These are phyloP conservation scores for Poeciliopsis infans DNA, from an alignment of 2,797 vertebrate genomes.

Conservation along the genomic window DNA sequence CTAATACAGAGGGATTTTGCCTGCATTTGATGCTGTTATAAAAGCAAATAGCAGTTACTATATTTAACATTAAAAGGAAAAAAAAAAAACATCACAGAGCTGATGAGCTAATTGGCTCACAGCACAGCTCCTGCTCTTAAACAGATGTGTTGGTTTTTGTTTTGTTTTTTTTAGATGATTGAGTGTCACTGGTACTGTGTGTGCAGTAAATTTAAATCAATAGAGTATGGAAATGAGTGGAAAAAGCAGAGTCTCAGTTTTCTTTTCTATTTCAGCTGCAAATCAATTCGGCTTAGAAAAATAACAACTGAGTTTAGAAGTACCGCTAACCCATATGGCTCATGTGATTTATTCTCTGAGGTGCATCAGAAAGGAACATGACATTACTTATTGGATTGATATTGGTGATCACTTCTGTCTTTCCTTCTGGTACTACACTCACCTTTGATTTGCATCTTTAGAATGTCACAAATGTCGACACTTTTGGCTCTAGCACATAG, in stretches of 20 bases:
- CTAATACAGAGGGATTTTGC: neutral
- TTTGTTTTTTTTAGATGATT: neutral
- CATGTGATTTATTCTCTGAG: neutral
- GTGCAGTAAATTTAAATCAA: neutral
- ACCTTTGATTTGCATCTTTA: neutral
- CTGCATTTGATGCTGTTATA: neutral
- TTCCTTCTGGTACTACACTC: neutral
- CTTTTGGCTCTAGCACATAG: neutral
- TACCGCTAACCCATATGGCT: neutral
- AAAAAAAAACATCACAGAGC: neutral
- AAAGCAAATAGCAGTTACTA: neutral
- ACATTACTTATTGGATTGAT: neutral
- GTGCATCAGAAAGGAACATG: neutral
- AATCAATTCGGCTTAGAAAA: neutral
- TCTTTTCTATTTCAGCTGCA: neutral
- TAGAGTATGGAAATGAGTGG: neutral
- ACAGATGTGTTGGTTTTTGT: neutral
- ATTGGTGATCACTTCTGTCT: conserved; percentile 8
- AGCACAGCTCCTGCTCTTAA: conserved; percentile 11
- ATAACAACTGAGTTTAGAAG: neutral
- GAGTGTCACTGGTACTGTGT: conserved; percentile 4
- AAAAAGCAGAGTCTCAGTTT: neutral
- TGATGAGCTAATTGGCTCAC: conserved; percentile 9
- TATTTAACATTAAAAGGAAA: neutral
- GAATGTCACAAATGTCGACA: neutral